phyloP scores from a whole-genome alignment of 2,888 invertebrate species.

The Eilema griseolum region DNA sequence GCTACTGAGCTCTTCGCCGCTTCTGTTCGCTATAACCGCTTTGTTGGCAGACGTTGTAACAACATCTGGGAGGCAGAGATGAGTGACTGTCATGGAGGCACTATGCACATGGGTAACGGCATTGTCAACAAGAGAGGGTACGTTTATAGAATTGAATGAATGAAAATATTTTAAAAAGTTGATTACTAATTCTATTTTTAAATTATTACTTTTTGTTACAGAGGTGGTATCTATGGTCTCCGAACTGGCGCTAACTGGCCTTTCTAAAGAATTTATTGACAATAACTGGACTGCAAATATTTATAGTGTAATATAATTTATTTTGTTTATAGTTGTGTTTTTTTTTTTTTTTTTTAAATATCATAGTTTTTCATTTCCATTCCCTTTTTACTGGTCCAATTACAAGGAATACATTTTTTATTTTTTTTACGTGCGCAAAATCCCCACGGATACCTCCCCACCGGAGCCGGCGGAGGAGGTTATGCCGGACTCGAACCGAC shows the following conservation, averaged over 20 bases:
- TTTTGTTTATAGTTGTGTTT: neutral
- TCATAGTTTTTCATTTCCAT: too few relatives aligned
- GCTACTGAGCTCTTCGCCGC: constrained; percentile 64
- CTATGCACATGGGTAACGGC: constrained; percentile 11
- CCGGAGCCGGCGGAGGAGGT: too few relatives aligned
- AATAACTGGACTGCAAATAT: neutral
- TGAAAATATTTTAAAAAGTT: neutral
- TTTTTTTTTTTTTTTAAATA: neutral
- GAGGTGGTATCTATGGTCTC: constrained; percentile 56
- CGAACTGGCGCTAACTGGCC: constrained; percentile 39
- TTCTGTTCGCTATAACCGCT: constrained; percentile 63
- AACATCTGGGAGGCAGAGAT: constrained; percentile 54
- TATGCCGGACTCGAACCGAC: too few relatives aligned
- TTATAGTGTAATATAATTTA: neutral
- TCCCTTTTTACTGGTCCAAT: too few relatives aligned
- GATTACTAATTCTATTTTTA: neutral
- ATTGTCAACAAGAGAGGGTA: constrained; percentile 51
- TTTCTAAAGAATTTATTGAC: constrained; percentile 15
- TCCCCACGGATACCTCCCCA: too few relatives aligned
- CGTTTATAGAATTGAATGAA: constrained; percentile 20
- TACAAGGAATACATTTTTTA: too few relatives aligned
- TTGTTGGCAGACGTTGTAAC: constrained; percentile 61
- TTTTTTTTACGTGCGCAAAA: too few relatives aligned
- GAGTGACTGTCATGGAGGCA: constrained; percentile 50
- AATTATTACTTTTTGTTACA: constrained; percentile 41